Evolutionary conservation across 2,797 vertebrate species (phyloP), one percentile per base, ranked within the genome.

Genomic region (Urosaurus nigricauda): DNA sequence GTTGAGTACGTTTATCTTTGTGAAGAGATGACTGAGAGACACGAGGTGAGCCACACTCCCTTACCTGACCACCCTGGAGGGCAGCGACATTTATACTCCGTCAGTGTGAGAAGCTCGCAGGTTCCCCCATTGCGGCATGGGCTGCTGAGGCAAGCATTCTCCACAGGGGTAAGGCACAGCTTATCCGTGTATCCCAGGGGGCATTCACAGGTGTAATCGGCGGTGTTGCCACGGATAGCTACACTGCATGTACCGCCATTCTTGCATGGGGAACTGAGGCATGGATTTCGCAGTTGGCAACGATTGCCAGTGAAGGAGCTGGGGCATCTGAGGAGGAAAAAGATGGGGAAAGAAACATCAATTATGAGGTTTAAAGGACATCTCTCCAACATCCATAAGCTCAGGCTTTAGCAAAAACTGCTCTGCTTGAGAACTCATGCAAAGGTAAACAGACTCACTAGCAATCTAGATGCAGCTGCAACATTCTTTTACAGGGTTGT

Each of bases 51-150:
- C 0, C 12, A 43, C 86, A 47, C 87, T 19, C 86, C 89, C 95
- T 35, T 96, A 99, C 99, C 99, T 97, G 98, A 98, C 99, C 99
- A 99, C 2, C 99, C 99, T 0, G 98, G 99, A 0, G 98, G 98
- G 90, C 99, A 99, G 87, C 97, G 97, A 90, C 99, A 99, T 92
- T 97, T 98, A 96, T 97, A 99, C 26, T 97, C 96, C 0, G 95
- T 93, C 87, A 98, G 97, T 0, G 97, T 97, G 63, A 98, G 91
- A 79, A 99, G 98, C 16, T 98, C 98, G 17, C 99, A 99, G 35
- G 98, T 98, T 13, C 99, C 99, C 4, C 99, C 99, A 0, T 99
- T 99, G 87, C 97, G 98, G 94, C 99, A 99, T 68, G 99, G 99
- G 86, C 96, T 97, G 95, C 97, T 97, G 94, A 99, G 97, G 96